Base-by-base conservation (phyloP, 1,140 invertebrate genomes). In the Panagrolaimus sp. region DNA sequence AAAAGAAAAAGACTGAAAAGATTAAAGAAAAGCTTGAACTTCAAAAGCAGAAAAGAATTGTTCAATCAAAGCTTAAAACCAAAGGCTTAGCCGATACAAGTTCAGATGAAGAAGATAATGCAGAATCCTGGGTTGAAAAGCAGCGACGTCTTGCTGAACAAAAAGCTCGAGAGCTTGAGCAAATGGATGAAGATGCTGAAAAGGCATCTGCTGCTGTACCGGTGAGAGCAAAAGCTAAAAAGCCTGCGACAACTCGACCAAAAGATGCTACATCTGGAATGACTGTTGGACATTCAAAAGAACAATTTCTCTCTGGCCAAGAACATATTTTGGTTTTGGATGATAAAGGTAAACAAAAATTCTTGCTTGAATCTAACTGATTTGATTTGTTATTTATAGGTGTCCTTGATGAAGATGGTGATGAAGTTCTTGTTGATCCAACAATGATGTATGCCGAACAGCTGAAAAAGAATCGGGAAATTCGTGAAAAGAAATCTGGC, bases 111-210 rank as follows among this genome's bases (percentile, higher is more conserved):
- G 89, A 89, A 43, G 83, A 82, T 65, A 89, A 90, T 72, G 88
- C 90, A 81, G 68, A 73, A 58, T 88, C 92, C 43, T 87, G 89
- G 67, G 84, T 91, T 15, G 87, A 90, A 21, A 87, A 90, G 75
- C 91, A 94, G 75, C 93, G 90, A 73, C 88, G 89, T 72, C 89
- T 91, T 79, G 94, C 94, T 15, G 89, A 90, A 62, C 90, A 91
- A 83, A 89, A 91, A 81, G 93, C 93, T 84, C 84, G 32, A 4
- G 32, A 38, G 32, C 84, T 96, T 73, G 92, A 96, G 84, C 93
- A 96, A 84, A 88, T 97, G 85, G 95, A 98, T 86, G 90, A 89
- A 82, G 92, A 92, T 80, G 96, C 97, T 88, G 94, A 93, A 43
- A 89, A 96, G 68, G 88, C n/a, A n/a, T n/a, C n/a, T n/a, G n/a